phyloP scores from a whole-genome alignment of 37 sponge, comb jelly and placozoan species.

The Eunapius fragilis region DNA sequence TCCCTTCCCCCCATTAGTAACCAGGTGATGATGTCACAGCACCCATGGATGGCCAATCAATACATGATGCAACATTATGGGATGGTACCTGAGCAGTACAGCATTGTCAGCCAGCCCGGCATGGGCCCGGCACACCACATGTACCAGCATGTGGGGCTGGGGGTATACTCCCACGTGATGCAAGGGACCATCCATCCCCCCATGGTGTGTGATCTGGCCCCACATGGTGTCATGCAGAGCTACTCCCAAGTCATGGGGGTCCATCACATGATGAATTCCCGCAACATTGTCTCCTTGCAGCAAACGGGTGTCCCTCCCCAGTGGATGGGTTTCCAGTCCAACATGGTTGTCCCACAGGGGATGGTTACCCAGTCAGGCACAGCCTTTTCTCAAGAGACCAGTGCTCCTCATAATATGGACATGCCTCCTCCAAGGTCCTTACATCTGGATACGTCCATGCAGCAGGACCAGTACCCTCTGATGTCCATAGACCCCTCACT shows the following conservation, averaged over 20 bases:
- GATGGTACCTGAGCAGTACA: constrained; percentile 1
- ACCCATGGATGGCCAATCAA: not conserved
- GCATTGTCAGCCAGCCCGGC: constrained; percentile 1
- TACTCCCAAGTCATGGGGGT: not conserved
- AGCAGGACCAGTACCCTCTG: not conserved
- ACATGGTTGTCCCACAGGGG: not conserved
- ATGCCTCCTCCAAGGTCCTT: not conserved
- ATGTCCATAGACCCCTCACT: not conserved
- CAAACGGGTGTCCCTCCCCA: not conserved
- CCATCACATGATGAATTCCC: constrained; percentile 4
- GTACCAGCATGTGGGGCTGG: not conserved
- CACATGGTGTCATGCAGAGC: not conserved
- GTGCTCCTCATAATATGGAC: not conserved
- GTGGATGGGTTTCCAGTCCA: not conserved
- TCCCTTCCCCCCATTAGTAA: not conserved
- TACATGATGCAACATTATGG: not conserved
- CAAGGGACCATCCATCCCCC: not conserved
- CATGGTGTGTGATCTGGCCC: not conserved
- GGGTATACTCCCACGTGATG: not conserved
- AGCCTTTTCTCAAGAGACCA: not conserved
- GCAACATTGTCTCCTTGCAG: too few species aligned
- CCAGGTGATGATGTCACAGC: not conserved
- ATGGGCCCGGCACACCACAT: constrained; percentile 1
- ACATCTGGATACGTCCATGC: not conserved
- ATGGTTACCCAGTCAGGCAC: not conserved